These are phyloP conservation scores for Leptinotarsa rubiginosa DNA, from an alignment of 2,888 invertebrate species.

Conservation along the genomic window DNA sequence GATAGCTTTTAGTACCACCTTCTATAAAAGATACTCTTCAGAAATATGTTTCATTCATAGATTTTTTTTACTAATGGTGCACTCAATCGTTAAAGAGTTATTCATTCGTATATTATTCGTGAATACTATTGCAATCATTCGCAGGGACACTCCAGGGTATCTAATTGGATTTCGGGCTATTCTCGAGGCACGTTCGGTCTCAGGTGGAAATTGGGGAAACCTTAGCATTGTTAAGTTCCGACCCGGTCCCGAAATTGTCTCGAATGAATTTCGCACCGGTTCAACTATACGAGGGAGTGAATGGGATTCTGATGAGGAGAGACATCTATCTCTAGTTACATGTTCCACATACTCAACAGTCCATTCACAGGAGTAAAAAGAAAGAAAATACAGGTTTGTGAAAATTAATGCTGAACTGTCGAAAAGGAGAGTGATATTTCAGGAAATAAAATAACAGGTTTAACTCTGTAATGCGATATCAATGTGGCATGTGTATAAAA, in stretches of 20 bases:
- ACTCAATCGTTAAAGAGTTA: neutral
- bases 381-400: too few species aligned
- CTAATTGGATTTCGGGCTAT: neutral
- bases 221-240: neutral
- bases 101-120: neutral
- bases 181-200: neutral
- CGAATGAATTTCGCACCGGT: neutral
- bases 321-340: neutral
- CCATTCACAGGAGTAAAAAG: too few species aligned
- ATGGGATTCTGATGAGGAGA: neutral
- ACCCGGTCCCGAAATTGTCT: neutral
- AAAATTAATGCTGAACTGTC: too few species aligned
- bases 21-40: too few species aligned
- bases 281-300: neutral
- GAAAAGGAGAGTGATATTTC: too few species aligned
- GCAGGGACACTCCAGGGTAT: neutral
- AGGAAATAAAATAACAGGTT: too few species aligned
- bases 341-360: neutral
- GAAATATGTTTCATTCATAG: too few species aligned
- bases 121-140: conserved; percentile 1
- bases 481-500: too few species aligned
- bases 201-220: neutral
- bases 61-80: too few species aligned
- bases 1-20: too few species aligned
- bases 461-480: too few species aligned